phyloP scores from a whole-genome alignment of 1,140 invertebrate genomes.

The Penaeus japonicus region DNA sequence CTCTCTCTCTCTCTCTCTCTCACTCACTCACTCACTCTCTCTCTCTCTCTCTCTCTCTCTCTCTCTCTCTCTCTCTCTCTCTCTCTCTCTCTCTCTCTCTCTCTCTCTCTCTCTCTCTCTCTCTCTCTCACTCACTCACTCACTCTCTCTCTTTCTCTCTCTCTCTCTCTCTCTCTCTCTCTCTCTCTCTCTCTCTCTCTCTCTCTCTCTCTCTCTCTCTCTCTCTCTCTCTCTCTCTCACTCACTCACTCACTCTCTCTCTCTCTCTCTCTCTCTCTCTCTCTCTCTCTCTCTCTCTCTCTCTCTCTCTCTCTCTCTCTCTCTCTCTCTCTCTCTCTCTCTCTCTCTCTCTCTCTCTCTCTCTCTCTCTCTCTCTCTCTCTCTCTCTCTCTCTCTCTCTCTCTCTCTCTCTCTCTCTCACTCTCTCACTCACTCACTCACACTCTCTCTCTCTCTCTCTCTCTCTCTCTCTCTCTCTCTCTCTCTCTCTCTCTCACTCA shows the following conservation, averaged over 20 bases:
- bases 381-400: neutral
- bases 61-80: neutral
- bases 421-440: no score
- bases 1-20: neutral
- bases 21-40: neutral
- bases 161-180: no score
- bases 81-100: neutral
- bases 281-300: no score
- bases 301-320: no score
- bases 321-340: no score
- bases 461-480: neutral
- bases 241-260: no score
- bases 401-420: neutral
- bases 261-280: no score
- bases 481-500: neutral
- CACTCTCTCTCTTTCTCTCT: no score
- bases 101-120: neutral
- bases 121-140: no score
- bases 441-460: neutral
- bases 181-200: no score
- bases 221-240: neutral
- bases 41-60: no score
- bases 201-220: no score
- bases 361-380: neutral
- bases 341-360: neutral